Percentiles rank a stretch among this genome's conserved stretches.
Conservation (phyloP, 2,888 invertebrate genomes). For the Endomychus coccineus region DNA sequence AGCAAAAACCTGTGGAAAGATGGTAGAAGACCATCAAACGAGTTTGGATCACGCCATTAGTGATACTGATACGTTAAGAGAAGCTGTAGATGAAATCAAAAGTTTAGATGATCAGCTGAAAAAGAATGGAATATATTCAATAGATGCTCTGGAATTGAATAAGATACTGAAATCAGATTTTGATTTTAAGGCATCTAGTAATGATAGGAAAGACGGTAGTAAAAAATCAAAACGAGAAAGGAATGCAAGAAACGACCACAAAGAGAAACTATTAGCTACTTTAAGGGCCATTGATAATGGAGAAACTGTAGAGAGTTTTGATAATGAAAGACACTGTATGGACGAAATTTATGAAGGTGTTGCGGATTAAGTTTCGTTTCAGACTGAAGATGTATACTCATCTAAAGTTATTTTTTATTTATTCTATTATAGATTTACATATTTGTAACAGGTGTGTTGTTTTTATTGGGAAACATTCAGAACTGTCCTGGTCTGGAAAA, state of each 20-base stretch:
- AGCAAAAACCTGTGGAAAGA: constrained; percentile 29
- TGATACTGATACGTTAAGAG: constrained; percentile 47
- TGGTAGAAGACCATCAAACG: constrained; percentile 48
- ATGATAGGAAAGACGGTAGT: constrained; percentile 10
- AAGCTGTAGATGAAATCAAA: constrained; percentile 48
- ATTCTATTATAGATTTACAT: constrained; percentile 15
- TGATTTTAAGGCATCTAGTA: constrained; percentile 12
- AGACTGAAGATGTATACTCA: constrained; percentile 8
- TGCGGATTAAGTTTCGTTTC: constrained; percentile 9
- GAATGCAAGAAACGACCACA: constrained; percentile 39
- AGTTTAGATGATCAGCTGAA: constrained; percentile 47
- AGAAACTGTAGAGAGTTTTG: constrained; percentile 32
- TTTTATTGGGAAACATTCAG: too few species aligned
- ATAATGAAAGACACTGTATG: constrained; percentile 8
- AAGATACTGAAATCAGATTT: constrained; percentile 36
- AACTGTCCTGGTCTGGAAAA: too few species aligned
- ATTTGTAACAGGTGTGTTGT: constrained; percentile 4
- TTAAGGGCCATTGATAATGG: constrained; percentile 56
- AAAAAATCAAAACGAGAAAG: constrained; percentile 19
- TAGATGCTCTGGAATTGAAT: constrained; percentile 28
- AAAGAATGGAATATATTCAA: constrained; percentile 17
- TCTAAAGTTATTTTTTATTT: constrained; percentile 13
- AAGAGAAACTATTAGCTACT: constrained; percentile 54
- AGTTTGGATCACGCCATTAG: constrained; percentile 44
- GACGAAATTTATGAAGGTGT: constrained; percentile 12